Evolutionary conservation across 2,113 vertebrate species (phyloP).

Genomic region (Thinocorus orbignyianus): DNA sequence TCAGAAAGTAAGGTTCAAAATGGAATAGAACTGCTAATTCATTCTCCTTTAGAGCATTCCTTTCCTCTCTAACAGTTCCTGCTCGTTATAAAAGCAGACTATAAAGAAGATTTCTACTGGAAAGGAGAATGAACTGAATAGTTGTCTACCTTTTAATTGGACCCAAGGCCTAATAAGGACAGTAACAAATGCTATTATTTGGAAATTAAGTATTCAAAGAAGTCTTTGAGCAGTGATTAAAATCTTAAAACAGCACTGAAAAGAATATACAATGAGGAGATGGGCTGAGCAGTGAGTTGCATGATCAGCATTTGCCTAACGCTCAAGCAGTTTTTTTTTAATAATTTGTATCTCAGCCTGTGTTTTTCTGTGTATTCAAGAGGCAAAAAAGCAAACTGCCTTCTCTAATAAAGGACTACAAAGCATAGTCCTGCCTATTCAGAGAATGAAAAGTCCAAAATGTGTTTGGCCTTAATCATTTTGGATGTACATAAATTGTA

Average conservation of each 20-base stretch:
- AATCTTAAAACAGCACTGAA: constrained; percentile 9
- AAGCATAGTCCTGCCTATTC: background rate
- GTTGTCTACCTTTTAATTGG: constrained; percentile 45
- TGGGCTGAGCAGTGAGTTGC: background rate
- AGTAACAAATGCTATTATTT: constrained; percentile 59
- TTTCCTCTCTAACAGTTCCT: constrained; percentile 31
- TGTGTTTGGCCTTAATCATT: background rate
- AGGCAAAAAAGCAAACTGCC: background rate
- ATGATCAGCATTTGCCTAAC: background rate
- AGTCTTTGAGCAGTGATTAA: constrained; percentile 56
- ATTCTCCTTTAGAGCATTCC: background rate
- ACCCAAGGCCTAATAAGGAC: constrained; percentile 38
- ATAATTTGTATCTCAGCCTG: background rate
- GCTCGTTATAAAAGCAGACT: constrained; percentile 10
- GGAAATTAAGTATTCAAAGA: constrained; percentile 48
- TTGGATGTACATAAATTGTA: background rate
- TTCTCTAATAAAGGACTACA: background rate
- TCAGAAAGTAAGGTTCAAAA: background rate
- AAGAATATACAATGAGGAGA: background rate
- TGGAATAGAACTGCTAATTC: constrained; percentile 7
- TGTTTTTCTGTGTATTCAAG: background rate
- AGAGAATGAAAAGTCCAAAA: background rate
- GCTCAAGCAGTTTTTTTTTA: background rate
- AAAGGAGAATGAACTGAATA: constrained; percentile 11
- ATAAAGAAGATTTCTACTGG: constrained; percentile 25